These are phyloP conservation scores for Paratrypauchen microcephalus DNA, from an alignment of 2,797 vertebrate species.

Conservation along the genomic window DNA sequence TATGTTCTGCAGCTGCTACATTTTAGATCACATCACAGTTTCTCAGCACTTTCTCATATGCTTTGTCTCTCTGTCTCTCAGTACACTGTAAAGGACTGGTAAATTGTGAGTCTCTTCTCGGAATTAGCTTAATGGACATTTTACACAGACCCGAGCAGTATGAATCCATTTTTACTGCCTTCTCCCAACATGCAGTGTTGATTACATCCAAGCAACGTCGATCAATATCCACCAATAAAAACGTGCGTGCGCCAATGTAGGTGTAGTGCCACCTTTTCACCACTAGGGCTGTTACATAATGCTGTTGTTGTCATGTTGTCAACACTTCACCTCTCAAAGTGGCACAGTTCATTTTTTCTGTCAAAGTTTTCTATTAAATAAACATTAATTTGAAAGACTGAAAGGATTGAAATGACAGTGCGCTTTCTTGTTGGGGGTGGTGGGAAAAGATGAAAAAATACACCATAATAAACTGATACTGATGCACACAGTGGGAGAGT, in stretches of 20 bases:
- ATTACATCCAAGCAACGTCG: conserved; percentile 25
- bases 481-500: too few relatives aligned
- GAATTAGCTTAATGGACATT: conserved; percentile 24
- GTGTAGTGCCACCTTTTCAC: conserved; percentile 16
- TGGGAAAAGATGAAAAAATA: too few relatives aligned
- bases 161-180: conserved; percentile 47
- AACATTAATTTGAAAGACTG: conserved; percentile 51
- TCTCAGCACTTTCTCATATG: neutral
- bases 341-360: conserved; percentile 14
- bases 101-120: neutral
- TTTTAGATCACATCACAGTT: neutral
- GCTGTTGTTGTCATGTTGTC: neutral
- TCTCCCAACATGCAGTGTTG: conserved; percentile 19
- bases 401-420: conserved; percentile 39
- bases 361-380: conserved; percentile 22
- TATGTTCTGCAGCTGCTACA: neutral
- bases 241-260: neutral
- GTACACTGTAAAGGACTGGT: neutral
- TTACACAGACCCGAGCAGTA: conserved; percentile 3
- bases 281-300: conserved; percentile 18
- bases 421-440: too few relatives aligned
- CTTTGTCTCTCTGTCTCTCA: neutral
- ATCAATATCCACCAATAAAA: conserved; percentile 40
- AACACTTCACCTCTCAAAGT: conserved; percentile 21
- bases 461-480: too few relatives aligned